A percentile compares a stretch with the other conserved stretches of the same genome.
These are phyloP conservation scores for Dusona sp. DNA, from an alignment of 2,888 invertebrate genomes.

Conservation along the genomic window DNA sequence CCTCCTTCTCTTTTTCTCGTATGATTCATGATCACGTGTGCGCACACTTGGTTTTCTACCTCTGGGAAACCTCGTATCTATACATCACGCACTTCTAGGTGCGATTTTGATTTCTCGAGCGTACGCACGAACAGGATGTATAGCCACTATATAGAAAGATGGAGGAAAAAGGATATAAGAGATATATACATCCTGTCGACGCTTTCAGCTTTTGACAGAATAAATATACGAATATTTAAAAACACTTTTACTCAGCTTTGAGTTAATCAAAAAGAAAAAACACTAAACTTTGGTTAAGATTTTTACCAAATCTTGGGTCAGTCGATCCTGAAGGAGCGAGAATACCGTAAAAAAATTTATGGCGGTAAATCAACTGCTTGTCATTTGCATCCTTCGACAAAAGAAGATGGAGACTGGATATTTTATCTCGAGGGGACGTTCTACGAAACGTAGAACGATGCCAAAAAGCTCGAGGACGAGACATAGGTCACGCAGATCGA, in stretches of 20 bases:
- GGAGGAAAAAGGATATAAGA: not conserved
- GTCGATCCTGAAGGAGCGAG: not conserved
- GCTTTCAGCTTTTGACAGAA: not conserved
- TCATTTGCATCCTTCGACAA: conserved; percentile 80
- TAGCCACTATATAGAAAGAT: not conserved
- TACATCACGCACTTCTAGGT: conserved; percentile 24
- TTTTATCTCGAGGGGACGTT: conserved; percentile 33
- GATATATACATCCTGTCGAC: conserved; percentile 27
- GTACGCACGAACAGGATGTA: conserved; percentile 28
- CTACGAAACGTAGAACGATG: conserved; percentile 31
- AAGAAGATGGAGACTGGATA: conserved; percentile 41
- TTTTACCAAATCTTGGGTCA: not conserved
- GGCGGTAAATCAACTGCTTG: conserved; percentile 82
- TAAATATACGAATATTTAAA: not conserved
- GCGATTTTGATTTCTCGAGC: conserved; percentile 54
- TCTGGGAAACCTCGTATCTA: conserved; percentile 47
- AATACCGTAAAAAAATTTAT: conserved; percentile 69
- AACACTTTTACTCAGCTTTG: not conserved
- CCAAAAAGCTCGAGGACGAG: conserved; percentile 52
- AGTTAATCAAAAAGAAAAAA: not conserved
- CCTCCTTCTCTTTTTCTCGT: conserved; percentile 61
- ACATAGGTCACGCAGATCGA: conserved; percentile 22
- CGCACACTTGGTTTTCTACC: conserved; percentile 57
- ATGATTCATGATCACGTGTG: conserved; percentile 80
- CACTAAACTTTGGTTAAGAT: not conserved